Percentiles rank a stretch among this genome's conserved stretches.
These are phyloP conservation scores for Lindbergichthys nudifrons DNA, from an alignment of 2,797 vertebrate species.

Conservation along the genomic window DNA sequence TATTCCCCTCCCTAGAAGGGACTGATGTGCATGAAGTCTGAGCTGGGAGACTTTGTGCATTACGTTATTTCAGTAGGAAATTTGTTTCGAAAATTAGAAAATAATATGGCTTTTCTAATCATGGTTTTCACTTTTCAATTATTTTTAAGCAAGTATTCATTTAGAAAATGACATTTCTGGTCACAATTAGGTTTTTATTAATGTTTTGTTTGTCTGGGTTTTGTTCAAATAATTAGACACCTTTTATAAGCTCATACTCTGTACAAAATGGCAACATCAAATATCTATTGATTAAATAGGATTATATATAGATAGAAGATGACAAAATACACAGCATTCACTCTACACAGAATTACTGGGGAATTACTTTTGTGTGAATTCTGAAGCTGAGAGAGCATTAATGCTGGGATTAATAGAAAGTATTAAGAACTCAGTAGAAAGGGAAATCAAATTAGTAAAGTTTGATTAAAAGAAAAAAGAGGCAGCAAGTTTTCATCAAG, in stretches of 20 bases:
- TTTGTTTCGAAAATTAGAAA: slow-evolving; percentile 26
- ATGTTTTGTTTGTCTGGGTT: background rate
- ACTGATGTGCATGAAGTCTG: slow-evolving; percentile 35
- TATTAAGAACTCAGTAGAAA: slow-evolving; percentile 1
- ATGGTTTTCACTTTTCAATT: background rate
- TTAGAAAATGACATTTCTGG: background rate
- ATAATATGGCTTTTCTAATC: slow-evolving; percentile 2
- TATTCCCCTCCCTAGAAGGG: slow-evolving; percentile 54
- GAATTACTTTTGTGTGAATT: background rate
- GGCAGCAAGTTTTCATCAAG: slow-evolving; percentile 1
- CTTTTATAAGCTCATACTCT: background rate
- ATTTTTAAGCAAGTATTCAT: background rate
- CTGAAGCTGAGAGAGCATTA: slow-evolving; percentile 1
- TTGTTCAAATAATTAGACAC: background rate
- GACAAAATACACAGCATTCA: background rate
- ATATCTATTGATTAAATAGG: background rate
- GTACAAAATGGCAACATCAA: background rate
- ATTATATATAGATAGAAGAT: background rate
- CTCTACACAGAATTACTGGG: background rate
- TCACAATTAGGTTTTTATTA: background rate
- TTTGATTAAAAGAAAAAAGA: slow-evolving; percentile 1
- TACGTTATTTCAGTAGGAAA: slow-evolving; percentile 29
- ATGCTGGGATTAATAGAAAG: background rate
- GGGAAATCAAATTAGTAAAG: background rate
- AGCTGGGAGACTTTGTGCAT: slow-evolving; percentile 39